Base-by-base conservation (phyloP, 2,113 vertebrate species). In the Alces alces region DNA sequence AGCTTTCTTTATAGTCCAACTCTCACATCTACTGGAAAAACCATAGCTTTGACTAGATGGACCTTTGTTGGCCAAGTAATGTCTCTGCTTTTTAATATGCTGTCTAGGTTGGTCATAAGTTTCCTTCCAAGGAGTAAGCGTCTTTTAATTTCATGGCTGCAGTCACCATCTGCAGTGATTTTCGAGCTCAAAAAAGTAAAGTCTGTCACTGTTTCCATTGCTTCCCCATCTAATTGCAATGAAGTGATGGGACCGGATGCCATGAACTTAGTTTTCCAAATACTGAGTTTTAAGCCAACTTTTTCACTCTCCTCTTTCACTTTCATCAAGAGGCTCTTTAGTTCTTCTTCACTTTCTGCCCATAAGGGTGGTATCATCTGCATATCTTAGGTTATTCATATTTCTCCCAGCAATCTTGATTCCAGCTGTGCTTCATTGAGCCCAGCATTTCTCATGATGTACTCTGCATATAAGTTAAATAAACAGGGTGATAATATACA, bases 101-200 rank as follows among this genome's bases (percentile, higher is more conserved):
- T 36, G 2, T 70, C 64, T 70, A 70, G n/a, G 9, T 70, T 70
- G n/a, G 7, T 36, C 17, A 70, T 66, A 36, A 21, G 9, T 11
- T 70, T 70, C 2, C 17, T 36, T 70, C n/a, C n/a, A 70, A 70
- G 64, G 9, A 36, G 7, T 2, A 36, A 66, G 17, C 0, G 0
- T 70, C 64, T 70, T 70, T 70, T 70, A 36, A 70, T 70, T 36
- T 10, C 64, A 70, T 70, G 64, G 9, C 64, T n/a, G 19, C n/a
- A 70, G n/a, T 70, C n/a, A 36, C 64, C 17, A 70, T 70, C 64
- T 36, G 33, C 7, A n/a, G 61, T 66, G n/a, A 70, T 70, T 70
- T 70, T 70, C 1, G 17, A 70, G n/a, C 9, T n/a, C n/a, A 0
- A 6, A 70, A 70, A 70, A 9, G 15, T 70, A 36, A 70, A 70